phyloP scores from a whole-genome alignment of 2,888 invertebrate species.

The Suillia variegata region DNA sequence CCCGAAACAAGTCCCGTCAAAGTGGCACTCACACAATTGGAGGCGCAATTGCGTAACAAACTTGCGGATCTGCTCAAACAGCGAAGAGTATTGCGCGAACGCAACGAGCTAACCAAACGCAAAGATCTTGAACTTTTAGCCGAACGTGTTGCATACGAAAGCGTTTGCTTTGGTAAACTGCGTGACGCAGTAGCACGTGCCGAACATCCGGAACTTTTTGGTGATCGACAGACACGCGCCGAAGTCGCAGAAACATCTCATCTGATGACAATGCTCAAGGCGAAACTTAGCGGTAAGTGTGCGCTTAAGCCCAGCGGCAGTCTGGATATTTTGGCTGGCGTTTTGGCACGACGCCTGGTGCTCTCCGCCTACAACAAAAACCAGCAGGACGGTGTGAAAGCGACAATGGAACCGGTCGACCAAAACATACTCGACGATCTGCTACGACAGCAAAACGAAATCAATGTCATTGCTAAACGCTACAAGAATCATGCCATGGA shows the following conservation, averaged over 20 bases:
- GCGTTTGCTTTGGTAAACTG: slow-evolving; percentile 72
- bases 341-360: slow-evolving; percentile 74
- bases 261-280: slow-evolving; percentile 74
- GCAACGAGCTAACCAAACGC: slow-evolving; percentile 71
- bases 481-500: slow-evolving; percentile 74
- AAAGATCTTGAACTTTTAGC: slow-evolving; percentile 75
- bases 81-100: slow-evolving; percentile 69
- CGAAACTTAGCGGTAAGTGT: slow-evolving; percentile 68
- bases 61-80: slow-evolving; percentile 72
- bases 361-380: slow-evolving; percentile 50
- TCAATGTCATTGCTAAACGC: slow-evolving; percentile 67
- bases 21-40: slow-evolving; percentile 68
- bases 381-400: slow-evolving; percentile 43
- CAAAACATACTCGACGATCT: slow-evolving; percentile 58
- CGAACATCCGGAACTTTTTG: slow-evolving; percentile 66
- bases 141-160: slow-evolving; percentile 81
- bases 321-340: slow-evolving; percentile 75
- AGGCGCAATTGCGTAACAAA: slow-evolving; percentile 72
- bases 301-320: slow-evolving; percentile 61
- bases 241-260: slow-evolving; percentile 79
- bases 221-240: slow-evolving; percentile 68
- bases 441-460: slow-evolving; percentile 66
- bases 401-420: slow-evolving; percentile 64
- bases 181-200: slow-evolving; percentile 70
- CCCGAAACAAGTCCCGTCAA: slow-evolving; percentile 65